These are phyloP conservation scores for Fundulus diaphanus DNA, from an alignment of 2,797 vertebrate species.

Conservation along the genomic window DNA sequence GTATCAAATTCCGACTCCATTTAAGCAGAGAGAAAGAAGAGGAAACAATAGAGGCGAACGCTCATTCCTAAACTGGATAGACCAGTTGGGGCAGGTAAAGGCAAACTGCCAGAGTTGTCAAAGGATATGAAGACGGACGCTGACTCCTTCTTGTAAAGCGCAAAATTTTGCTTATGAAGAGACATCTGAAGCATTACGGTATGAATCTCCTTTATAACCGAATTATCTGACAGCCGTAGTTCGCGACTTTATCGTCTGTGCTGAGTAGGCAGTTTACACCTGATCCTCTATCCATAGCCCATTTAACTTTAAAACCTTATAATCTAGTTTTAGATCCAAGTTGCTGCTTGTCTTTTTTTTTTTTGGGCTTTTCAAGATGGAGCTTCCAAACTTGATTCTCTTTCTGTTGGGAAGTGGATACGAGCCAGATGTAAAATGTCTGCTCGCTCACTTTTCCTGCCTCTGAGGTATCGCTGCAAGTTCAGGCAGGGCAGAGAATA, in stretches of 20 bases:
- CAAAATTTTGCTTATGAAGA: constrained; percentile 44
- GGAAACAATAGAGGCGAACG: constrained; percentile 89
- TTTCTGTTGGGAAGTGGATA: constrained; percentile 33
- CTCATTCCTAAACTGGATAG: constrained; percentile 92
- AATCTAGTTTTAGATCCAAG: constrained; percentile 2
- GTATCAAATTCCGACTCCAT: constrained; percentile 88
- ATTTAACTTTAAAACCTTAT: constrained; percentile 49
- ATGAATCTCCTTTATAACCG: constrained; percentile 48
- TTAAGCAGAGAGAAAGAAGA: constrained; percentile 81
- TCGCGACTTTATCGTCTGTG: background rate
- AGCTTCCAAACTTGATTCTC: constrained; percentile 24
- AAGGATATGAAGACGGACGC: constrained; percentile 80
- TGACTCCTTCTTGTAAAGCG: constrained; percentile 53
- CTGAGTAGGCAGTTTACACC: constrained; percentile 27
- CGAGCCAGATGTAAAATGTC: constrained; percentile 71
- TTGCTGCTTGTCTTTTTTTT: constrained; percentile 16
- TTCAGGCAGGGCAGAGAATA: constrained; percentile 40
- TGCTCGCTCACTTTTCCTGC: constrained; percentile 59
- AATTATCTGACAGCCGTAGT: constrained; percentile 1
- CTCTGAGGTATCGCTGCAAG: constrained; percentile 43
- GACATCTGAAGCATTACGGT: constrained; percentile 42
- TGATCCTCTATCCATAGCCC: constrained; percentile 51
- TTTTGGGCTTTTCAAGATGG: constrained; percentile 49
- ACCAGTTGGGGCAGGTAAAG: constrained; percentile 97
- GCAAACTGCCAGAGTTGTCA: constrained; percentile 87